phyloP scores from a whole-genome alignment of 2,113 vertebrate species.

The Aegotheles bennettii region DNA sequence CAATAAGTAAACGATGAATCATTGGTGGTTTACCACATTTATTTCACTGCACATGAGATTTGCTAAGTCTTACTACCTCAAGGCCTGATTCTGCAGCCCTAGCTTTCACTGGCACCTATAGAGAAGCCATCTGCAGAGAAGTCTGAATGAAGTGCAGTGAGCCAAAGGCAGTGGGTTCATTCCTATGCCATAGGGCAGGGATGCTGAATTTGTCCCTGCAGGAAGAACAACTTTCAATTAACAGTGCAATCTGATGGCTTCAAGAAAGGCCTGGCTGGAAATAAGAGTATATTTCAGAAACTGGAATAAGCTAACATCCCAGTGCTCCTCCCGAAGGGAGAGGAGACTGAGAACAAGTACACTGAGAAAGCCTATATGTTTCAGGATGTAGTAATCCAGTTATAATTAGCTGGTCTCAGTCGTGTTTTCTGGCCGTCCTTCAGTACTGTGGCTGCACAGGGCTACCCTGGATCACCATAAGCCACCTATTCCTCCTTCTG shows the following conservation, averaged over 20 bases:
- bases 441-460: neutral
- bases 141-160: neutral
- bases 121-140: neutral
- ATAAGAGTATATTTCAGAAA: constrained; percentile 16
- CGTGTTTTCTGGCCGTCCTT: neutral
- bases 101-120: neutral
- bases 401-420: neutral
- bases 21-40: constrained; percentile 34
- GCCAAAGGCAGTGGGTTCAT: neutral
- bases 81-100: neutral
- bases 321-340: neutral
- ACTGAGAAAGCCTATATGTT: neutral
- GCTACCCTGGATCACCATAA: neutral
- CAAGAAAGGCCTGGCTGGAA: neutral
- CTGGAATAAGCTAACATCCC: constrained; percentile 14
- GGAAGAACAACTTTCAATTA: neutral
- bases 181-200: neutral
- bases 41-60: constrained; percentile 38
- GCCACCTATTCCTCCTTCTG: neutral
- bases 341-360: constrained; percentile 1
- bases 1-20: constrained; percentile 25
- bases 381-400: neutral
- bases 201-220: neutral
- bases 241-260: neutral
- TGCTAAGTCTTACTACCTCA: neutral